phyloP scores from a whole-genome alignment of 2,888 invertebrate species.

The Dorcus hopei region DNA sequence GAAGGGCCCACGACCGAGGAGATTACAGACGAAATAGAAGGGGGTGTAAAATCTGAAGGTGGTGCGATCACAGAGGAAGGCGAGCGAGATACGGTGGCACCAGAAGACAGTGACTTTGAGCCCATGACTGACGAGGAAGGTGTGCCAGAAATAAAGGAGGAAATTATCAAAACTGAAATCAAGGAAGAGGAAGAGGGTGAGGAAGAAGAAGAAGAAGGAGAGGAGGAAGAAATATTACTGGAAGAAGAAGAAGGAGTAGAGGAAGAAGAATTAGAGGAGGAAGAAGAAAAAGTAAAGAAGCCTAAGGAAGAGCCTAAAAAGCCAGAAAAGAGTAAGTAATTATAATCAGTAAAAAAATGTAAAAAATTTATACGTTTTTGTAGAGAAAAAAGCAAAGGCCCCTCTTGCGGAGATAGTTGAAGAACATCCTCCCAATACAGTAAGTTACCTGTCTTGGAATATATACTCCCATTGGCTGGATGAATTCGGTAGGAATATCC shows the following conservation, averaged over 20 bases:
- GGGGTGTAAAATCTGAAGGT: conserved; percentile 2
- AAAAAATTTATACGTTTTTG: background rate
- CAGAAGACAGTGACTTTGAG: too few relatives aligned
- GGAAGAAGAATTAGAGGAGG: conserved; percentile 5
- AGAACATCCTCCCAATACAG: conserved; percentile 21
- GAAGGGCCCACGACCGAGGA: conserved; percentile 4
- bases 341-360: too few relatives aligned
- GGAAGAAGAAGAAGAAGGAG: conserved; percentile 9
- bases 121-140: too few relatives aligned
- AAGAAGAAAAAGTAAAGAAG: background rate
- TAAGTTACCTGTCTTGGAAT: conserved; percentile 25
- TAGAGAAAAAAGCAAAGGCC: conserved; percentile 1
- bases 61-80: background rate
- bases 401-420: background rate
- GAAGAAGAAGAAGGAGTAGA: conserved; percentile 8
- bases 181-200: conserved; percentile 1
- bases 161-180: background rate
- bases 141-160: too few relatives aligned
- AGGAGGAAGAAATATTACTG: background rate
- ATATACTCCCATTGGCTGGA: conserved; percentile 25
- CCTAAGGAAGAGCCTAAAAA: conserved; percentile 2
- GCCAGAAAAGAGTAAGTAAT: background rate
- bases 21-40: conserved; percentile 3
- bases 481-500: conserved; percentile 24
- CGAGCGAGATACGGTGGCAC: too few relatives aligned